These are phyloP conservation scores for Falco rusticolus DNA, from an alignment of 2,797 vertebrate species.

Conservation along the genomic window DNA sequence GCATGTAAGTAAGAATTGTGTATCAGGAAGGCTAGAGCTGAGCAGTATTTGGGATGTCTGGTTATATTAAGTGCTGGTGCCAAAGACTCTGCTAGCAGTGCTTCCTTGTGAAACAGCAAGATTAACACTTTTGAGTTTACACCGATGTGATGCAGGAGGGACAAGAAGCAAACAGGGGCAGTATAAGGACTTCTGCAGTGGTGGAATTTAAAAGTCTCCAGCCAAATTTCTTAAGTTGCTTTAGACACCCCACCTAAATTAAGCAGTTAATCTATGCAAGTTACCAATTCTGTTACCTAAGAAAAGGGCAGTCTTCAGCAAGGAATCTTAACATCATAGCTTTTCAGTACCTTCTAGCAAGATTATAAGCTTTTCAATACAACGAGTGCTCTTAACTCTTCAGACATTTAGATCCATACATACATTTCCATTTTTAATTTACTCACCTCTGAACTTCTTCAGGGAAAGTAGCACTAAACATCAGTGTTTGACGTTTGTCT, in stretches of 20 bases:
- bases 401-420: neutral
- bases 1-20: fast-evolving
- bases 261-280: neutral
- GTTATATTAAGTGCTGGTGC: neutral
- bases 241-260: neutral
- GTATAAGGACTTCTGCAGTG: neutral
- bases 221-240: neutral
- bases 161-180: neutral
- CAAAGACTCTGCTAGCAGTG: neutral
- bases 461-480: conserved; percentile 97
- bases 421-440: neutral
- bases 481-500: conserved; percentile 89
- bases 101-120: neutral
- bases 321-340: neutral
- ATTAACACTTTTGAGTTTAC: neutral
- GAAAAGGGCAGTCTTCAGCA: neutral
- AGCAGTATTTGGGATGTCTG: neutral
- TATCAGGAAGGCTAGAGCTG: neutral
- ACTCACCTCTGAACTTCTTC: conserved; percentile 89
- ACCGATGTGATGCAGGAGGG: fast-evolving
- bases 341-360: neutral
- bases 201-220: neutral
- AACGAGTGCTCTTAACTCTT: neutral
- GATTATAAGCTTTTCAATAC: neutral
- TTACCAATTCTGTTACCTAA: neutral